Percentiles rank a stretch among this genome's conserved stretches.
Conservation (phyloP, 2,113 vertebrate species). For the Donacobius atricapilla region DNA sequence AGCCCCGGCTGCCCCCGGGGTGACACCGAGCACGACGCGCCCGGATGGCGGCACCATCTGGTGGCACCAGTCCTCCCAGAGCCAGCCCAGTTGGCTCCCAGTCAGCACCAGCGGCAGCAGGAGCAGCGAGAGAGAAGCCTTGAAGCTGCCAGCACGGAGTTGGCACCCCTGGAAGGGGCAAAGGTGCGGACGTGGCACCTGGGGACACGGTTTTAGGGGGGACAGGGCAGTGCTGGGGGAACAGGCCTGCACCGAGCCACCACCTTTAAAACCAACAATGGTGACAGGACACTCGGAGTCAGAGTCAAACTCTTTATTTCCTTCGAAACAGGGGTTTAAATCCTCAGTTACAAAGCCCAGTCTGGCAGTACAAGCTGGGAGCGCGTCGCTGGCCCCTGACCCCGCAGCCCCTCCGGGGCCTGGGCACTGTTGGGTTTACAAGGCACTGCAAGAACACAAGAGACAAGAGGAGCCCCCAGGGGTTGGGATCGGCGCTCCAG, state of each 20-base stretch:
- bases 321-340: neutral
- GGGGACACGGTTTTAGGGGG: neutral
- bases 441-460: slow-evolving; percentile 61
- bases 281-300: fast-evolving
- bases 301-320: slow-evolving; percentile 62
- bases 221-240: neutral
- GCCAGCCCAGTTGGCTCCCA: neutral
- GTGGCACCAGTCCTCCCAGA: neutral
- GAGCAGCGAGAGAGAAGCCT: neutral
- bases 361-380: neutral
- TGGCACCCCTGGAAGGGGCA: fast-evolving
- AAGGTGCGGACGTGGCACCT: fast-evolving
- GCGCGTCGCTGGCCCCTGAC: neutral
- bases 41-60: slow-evolving; percentile 37
- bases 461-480: neutral
- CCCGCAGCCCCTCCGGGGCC: neutral
- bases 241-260: fast-evolving
- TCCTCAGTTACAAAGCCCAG: slow-evolving; percentile 44
- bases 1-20: neutral
- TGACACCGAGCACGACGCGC: neutral
- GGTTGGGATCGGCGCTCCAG: neutral
- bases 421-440: neutral
- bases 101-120: neutral
- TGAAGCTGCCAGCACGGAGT: fast-evolving
- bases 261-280: fast-evolving